These are phyloP conservation scores for Villa cingulata DNA, from an alignment of 2,888 invertebrate genomes.

Conservation along the genomic window DNA sequence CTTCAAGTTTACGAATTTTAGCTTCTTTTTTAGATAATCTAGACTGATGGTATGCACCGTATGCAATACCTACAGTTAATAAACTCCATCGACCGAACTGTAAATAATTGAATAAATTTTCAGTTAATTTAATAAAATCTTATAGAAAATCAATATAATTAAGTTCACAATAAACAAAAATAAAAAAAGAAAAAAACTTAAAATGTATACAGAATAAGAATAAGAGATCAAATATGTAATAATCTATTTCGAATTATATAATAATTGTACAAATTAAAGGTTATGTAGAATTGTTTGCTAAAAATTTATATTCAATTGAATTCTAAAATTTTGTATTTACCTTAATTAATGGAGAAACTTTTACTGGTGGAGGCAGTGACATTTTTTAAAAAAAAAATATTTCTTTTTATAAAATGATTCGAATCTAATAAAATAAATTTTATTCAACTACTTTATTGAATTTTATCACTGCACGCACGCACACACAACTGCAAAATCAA, in stretches of 20 bases:
- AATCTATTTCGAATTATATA: too few relatives aligned
- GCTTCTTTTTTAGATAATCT: conserved; percentile 53
- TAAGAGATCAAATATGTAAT: too few relatives aligned
- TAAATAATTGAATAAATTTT: not conserved
- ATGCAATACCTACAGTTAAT: conserved; percentile 55
- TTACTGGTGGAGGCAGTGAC: conserved; percentile 49
- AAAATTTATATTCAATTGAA: not conserved
- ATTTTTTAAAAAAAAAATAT: conserved; percentile 5
- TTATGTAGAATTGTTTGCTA: not conserved
- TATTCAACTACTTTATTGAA: too few relatives aligned
- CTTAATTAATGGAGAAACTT: conserved; percentile 70
- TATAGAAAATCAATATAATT: not conserved
- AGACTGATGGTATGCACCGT: conserved; percentile 60
- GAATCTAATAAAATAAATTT: too few relatives aligned
- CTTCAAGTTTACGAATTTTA: conserved; percentile 50
- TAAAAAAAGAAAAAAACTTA: not conserved
- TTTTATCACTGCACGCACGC: too few relatives aligned
- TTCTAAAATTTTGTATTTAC: conserved; percentile 36
- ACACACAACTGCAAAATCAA: too few relatives aligned
- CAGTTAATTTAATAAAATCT: not conserved
- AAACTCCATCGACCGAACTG: conserved; percentile 75
- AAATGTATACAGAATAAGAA: not conserved
- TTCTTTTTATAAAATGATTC: too few relatives aligned
- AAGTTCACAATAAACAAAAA: not conserved
- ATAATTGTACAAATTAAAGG: not conserved